Conservation (phyloP, 2,797 vertebrate species). For the Galago senegalensis region DNA sequence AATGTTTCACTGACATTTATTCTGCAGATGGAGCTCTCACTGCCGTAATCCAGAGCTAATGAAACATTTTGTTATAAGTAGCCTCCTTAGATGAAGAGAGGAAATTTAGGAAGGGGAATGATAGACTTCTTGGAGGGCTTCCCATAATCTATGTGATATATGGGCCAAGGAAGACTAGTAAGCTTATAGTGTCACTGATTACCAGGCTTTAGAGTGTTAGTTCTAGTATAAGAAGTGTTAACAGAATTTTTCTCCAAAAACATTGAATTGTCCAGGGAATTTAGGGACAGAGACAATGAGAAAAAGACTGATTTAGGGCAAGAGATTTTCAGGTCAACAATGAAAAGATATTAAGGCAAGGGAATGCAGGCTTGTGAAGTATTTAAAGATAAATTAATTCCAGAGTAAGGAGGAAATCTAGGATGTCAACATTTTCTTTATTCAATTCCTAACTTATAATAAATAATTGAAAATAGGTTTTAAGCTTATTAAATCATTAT, state of each 20-base stretch:
- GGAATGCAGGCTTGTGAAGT: background rate
- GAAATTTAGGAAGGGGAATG: background rate
- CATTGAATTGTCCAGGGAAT: background rate
- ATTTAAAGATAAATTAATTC: slow-evolving; percentile 43
- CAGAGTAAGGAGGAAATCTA: slow-evolving; percentile 13
- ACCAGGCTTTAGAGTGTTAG: background rate
- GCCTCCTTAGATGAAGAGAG: background rate
- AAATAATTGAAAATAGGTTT: no score
- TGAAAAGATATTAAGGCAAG: background rate
- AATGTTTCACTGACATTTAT: background rate
- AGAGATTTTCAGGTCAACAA: background rate
- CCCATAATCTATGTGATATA: background rate
- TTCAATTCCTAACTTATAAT: no score
- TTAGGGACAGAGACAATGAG: background rate
- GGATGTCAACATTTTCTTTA: background rate
- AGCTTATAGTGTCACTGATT: background rate
- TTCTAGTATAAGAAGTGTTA: background rate
- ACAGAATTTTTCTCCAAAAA: background rate
- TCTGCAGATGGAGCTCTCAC: background rate
- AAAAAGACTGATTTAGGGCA: background rate
- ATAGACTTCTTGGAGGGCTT: background rate
- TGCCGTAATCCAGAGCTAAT: background rate
- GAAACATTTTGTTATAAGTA: slow-evolving; percentile 12
- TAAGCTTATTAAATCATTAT: no score
- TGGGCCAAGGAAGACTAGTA: background rate